Evolutionary conservation across 1,140 invertebrate genomes (phyloP).

Genomic region (Magallana ariakensis): DNA sequence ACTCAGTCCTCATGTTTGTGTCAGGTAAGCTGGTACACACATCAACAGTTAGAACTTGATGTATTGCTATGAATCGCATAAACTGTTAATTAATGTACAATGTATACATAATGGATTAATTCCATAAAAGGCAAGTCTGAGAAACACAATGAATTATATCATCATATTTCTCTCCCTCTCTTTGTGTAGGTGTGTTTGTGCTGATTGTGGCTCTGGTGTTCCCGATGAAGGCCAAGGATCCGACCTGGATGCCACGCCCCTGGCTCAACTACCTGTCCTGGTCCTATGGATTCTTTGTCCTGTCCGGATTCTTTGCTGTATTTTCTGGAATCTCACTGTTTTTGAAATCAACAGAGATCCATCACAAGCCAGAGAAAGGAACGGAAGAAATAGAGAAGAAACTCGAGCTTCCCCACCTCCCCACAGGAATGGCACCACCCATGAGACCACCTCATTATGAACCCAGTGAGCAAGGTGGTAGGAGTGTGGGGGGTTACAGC

Average conservation of each 20-base stretch:
- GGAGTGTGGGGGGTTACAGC: neutral
- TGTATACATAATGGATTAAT: too few species aligned
- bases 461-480: conserved; percentile 20
- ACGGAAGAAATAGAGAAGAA: conserved; percentile 51
- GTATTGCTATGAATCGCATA: too few species aligned
- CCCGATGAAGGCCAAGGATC: conserved; percentile 91
- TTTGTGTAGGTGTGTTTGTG: conserved; percentile 69
- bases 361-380: conserved; percentile 59
- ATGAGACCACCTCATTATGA: neutral
- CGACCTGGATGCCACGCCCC: conserved; percentile 96
- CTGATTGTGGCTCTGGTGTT: conserved; percentile 90
- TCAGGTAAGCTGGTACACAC: conserved; percentile 61
- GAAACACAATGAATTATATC: too few species aligned
- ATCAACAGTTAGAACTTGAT: neutral
- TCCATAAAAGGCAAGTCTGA: too few species aligned
- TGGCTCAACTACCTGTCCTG: conserved; percentile 97
- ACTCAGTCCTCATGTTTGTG: conserved; percentile 60
- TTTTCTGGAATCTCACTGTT: conserved; percentile 74
- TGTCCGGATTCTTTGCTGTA: conserved; percentile 88
- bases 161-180: too few species aligned
- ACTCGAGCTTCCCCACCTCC: conserved; percentile 19
- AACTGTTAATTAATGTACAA: too few species aligned
- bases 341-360: conserved; percentile 69
- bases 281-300: conserved; percentile 95
- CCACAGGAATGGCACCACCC: neutral